Base-by-base conservation (phyloP, 2,888 invertebrate species). In the Cheilosia pagana region DNA sequence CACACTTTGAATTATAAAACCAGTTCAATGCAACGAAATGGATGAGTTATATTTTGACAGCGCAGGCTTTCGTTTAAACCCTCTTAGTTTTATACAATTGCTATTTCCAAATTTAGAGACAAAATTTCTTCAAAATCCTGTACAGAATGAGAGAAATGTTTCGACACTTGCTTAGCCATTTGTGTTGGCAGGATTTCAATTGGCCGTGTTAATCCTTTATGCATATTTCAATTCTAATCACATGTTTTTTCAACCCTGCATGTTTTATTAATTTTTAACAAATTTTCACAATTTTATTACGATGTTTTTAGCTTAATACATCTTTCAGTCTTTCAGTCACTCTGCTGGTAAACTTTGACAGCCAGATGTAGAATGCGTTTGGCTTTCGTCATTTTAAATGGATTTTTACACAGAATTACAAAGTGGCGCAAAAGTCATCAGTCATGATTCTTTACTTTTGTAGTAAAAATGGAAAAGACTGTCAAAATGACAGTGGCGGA, bases 101-200 rank as follows among this genome's bases (percentile, higher is more conserved):
- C n/a, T 59, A 16, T 16, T 21, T 65, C 39, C 25, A 39, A 23
- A 16, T 28, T 14, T 41, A 16, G 3, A 2, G 10, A 43, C 45
- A 67, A 72, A 77, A 67, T 72, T 82, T 45, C 12, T 8, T 19
- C 16, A 16, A 71, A 60, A 76, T 81, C 76, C 76, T 70, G 71
- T 45, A 10, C 52, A 48, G 25, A 81, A 76, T 81, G 81, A 81
- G 45, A 67, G 12, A 63, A 31, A 28, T 12, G 0, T 39, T 28
- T 16, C n/a, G 45, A 16, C 21, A 23, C 8, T 14, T 8, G 6
- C 8, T 62, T 65, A 35, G 76, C 8, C 76, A 81, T 81, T 65
- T 65, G 14, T 14, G 50, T 63, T 35, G 59, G 12, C 53, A 16
- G 81, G 76, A 81, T 81, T 71, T 76, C 3, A 65, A 81, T 81